These are phyloP conservation scores for Amphilophus citrinellus DNA, from an alignment of 2,113 vertebrate species.

Conservation along the genomic window DNA sequence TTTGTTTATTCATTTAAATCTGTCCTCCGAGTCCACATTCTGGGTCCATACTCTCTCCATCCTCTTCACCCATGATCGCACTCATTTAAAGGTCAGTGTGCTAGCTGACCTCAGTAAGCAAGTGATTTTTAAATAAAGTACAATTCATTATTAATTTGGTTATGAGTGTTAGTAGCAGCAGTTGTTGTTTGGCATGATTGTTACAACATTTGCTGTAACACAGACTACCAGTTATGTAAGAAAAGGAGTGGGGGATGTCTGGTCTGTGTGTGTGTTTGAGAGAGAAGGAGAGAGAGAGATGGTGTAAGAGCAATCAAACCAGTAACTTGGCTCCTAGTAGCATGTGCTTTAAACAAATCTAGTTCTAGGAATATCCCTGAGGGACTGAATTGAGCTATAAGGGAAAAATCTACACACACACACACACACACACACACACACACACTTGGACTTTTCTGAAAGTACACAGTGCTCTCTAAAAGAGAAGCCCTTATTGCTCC, in stretches of 20 bases:
- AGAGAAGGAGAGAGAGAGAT: slow-evolving; percentile 6
- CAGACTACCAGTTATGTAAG: slow-evolving; percentile 52
- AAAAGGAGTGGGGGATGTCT: neutral
- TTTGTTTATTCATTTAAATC: too few relatives aligned
- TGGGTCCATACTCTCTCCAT: too few relatives aligned
- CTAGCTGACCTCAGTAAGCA: neutral
- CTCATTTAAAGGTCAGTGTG: slow-evolving; percentile 1
- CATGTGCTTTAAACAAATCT: slow-evolving; percentile 50
- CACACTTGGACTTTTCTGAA: slow-evolving; percentile 24
- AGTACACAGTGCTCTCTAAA: slow-evolving; percentile 28
- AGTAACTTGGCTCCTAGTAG: slow-evolving; percentile 27
- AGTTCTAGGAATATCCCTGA: slow-evolving; percentile 52
- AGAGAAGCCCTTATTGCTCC: neutral
- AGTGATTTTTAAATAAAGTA: neutral
- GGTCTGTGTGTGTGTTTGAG: slow-evolving; percentile 5
- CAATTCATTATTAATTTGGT: neutral
- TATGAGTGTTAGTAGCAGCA: neutral
- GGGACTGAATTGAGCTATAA: slow-evolving; percentile 32
- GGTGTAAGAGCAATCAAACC: neutral
- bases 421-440: slow-evolving; percentile 1
- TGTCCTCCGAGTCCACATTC: too few relatives aligned
- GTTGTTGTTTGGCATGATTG: slow-evolving; percentile 25
- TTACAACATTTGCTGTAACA: slow-evolving; percentile 18
- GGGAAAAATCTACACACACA: slow-evolving; percentile 42
- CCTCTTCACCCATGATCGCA: neutral